Evolutionary conservation across 2,888 invertebrate genomes (phyloP), one percentile per base, ranked within the genome.

Genomic region (Himalopsyche japonica): DNA sequence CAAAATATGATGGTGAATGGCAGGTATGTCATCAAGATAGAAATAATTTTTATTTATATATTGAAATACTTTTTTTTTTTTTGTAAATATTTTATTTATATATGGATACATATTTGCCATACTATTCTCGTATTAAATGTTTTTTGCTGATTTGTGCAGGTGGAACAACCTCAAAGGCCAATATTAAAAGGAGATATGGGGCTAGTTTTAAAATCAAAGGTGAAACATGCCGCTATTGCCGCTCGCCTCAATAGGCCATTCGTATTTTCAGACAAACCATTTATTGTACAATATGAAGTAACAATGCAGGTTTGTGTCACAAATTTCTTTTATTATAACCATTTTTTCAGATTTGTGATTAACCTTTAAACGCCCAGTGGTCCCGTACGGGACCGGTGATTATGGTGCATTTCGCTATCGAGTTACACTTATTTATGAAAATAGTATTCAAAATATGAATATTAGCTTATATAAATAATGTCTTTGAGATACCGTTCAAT

Each of bases 161-260:
- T 98, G 6, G 98, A 97, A 90, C 90, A 95, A 57, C 96, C 98
- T 0, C 92, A 94, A 84, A 94, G 95, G 87, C 95, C 96, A 89
- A 94, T 96, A 18, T 93, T 98, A 88, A 94, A 94, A 84, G 96
- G 96, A 80, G 99, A 99, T 89, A 91, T 95, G 84, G 98, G 98
- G 18, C 92, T 99, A 49, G 96, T 98, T 12, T 91, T 99, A 27
- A 98, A 97, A 89, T 96, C 98, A 0, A 98, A 98, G 92, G 99
- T 99, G 0, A 97, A 98, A 89, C 99, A 99, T 91, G 97, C 99
- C 18, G 99, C 99, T 8, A 97, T 99, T 87, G 93, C 98, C 1
- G 93, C 97, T 3, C 93, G 94, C 43, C 91, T 99, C 20, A 93
- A 92, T 83, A 95, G 94, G 89, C 96, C 96, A 0, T 99, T 98